Conservation (phyloP, 2,888 invertebrate genomes). For the Pachliopta kotzebuea region DNA sequence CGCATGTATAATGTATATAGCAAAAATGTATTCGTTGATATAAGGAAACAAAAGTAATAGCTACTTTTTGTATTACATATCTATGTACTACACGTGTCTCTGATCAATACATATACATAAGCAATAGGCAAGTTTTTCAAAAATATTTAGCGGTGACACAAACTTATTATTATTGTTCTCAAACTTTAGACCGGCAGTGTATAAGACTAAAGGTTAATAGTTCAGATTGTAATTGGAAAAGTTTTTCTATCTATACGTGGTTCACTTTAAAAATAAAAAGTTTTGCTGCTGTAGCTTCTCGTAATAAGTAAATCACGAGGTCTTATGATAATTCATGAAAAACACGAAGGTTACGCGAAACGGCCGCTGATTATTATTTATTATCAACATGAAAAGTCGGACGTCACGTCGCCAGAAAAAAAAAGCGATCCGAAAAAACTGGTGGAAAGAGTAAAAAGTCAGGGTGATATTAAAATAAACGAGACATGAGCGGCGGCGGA, state of each 20-base stretch:
- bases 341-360: slow-evolving; percentile 39
- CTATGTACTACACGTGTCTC: too few relatives aligned
- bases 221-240: slow-evolving; percentile 35
- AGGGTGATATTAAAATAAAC: slow-evolving; percentile 68
- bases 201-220: too few relatives aligned
- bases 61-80: too few relatives aligned
- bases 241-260: slow-evolving; percentile 52
- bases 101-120: too few relatives aligned
- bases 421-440: slow-evolving; percentile 43
- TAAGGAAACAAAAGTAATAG: too few relatives aligned
- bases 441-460: slow-evolving; percentile 65
- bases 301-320: slow-evolving; percentile 47
- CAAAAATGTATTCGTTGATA: too few relatives aligned
- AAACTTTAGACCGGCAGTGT: too few relatives aligned
- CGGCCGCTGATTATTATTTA: slow-evolving; percentile 37
- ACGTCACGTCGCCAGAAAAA: slow-evolving; percentile 59
- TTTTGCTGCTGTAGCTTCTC: slow-evolving; percentile 32
- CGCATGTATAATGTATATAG: neutral
- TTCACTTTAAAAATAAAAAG: slow-evolving; percentile 43
- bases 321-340: slow-evolving; percentile 49
- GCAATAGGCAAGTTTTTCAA: too few relatives aligned
- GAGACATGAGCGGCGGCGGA: slow-evolving; percentile 53
- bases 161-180: too few relatives aligned
- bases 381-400: slow-evolving; percentile 49
- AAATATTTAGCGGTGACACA: too few relatives aligned